Conservation (phyloP, 2,113 vertebrate genomes). For the Catharus fuscescens region DNA sequence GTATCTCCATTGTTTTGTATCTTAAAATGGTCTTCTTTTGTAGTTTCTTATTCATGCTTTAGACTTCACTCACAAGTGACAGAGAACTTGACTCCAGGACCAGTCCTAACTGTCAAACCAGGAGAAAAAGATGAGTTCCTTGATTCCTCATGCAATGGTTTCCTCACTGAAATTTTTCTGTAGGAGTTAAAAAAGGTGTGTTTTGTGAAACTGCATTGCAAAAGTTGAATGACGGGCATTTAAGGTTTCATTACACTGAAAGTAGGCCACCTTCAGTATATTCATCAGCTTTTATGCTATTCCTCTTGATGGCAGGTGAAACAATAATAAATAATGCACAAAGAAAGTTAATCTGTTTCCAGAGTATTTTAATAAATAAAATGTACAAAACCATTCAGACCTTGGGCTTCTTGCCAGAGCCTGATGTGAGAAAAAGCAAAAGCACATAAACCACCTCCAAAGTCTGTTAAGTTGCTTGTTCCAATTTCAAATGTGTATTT, state of each 20-base stretch:
- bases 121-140: not conserved
- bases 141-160: not conserved
- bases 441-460: not conserved
- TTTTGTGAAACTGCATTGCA: not conserved
- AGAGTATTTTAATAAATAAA: slow-evolving; percentile 61
- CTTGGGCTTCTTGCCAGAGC: slow-evolving; percentile 4
- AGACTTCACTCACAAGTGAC: not conserved
- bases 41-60: not conserved
- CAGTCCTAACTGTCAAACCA: not conserved
- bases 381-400: slow-evolving; percentile 41
- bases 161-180: not conserved
- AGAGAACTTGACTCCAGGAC: not conserved
- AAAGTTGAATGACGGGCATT: not conserved
- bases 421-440: slow-evolving; percentile 23
- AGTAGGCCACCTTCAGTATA: not conserved
- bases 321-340: slow-evolving; percentile 66
- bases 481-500: slow-evolving; percentile 35
- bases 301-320: slow-evolving; percentile 32
- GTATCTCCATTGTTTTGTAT: not conserved
- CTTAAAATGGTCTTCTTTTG: not conserved
- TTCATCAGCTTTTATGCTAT: not conserved
- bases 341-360: slow-evolving; percentile 45
- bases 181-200: not conserved
- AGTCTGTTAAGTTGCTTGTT: slow-evolving; percentile 25
- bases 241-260: not conserved